Conservation (phyloP, 2,113 vertebrate species). For the Tragelaphus strepsiceros region DNA sequence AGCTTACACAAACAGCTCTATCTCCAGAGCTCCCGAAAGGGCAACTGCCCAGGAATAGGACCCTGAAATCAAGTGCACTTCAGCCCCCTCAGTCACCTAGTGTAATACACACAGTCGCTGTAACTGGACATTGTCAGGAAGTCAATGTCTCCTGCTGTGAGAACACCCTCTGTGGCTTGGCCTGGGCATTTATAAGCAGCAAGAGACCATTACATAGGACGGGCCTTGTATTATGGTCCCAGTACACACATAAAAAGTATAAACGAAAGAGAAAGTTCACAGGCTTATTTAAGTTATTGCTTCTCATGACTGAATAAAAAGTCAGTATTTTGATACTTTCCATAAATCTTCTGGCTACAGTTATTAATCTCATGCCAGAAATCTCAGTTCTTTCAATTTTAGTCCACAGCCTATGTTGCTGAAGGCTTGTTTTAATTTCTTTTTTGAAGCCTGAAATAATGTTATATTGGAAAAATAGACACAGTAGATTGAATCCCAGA, state of each 20-base stretch:
- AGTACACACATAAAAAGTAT: background rate
- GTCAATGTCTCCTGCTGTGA: background rate
- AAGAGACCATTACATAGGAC: background rate
- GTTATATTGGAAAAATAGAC: background rate
- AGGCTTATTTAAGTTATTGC: background rate
- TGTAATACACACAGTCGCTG: background rate
- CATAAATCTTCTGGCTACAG: background rate
- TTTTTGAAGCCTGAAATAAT: background rate
- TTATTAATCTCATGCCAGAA: background rate
- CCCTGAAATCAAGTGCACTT: background rate
- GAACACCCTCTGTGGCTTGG: background rate
- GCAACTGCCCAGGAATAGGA: background rate
- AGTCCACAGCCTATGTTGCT: background rate
- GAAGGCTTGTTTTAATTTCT: background rate
- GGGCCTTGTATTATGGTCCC: background rate
- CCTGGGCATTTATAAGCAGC: background rate
- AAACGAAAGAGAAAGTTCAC: background rate
- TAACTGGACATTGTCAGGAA: background rate
- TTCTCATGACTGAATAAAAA: background rate
- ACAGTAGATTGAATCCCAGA: background rate
- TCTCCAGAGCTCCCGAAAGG: background rate
- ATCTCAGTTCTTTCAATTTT: background rate
- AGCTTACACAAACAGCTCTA: background rate
- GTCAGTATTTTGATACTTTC: background rate
- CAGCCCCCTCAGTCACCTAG: background rate